Percentiles rank a stretch among this genome's conserved stretches.
Conservation (phyloP, 2,113 vertebrate species). For the Anhinga anhinga region DNA sequence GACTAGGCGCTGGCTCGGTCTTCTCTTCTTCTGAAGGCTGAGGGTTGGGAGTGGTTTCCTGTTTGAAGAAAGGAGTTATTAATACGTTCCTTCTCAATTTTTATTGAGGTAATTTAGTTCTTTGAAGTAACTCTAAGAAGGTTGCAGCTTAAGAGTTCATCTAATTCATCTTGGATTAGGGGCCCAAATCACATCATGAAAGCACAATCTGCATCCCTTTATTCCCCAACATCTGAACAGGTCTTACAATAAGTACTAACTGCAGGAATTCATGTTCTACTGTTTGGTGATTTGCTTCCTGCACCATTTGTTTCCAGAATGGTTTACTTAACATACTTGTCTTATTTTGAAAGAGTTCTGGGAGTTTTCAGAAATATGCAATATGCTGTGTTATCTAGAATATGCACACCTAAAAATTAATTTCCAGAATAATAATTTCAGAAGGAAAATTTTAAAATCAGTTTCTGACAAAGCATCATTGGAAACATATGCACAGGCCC, state of each 20-base stretch:
- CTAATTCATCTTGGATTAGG: background rate
- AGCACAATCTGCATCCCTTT: background rate
- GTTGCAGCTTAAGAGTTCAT: background rate
- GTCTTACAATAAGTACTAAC: background rate
- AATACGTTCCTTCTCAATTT: background rate
- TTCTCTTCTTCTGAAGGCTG: slow-evolving; percentile 86
- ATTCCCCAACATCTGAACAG: background rate
- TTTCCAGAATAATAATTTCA: background rate
- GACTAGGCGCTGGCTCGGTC: slow-evolving; percentile 74
- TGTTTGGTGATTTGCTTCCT: background rate
- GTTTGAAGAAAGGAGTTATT: slow-evolving; percentile 12
- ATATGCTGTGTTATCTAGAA: background rate
- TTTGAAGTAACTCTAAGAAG: background rate
- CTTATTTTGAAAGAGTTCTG: background rate
- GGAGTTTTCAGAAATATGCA: background rate
- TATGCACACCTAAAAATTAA: background rate
- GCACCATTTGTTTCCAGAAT: background rate
- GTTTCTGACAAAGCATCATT: background rate
- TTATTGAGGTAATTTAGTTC: background rate
- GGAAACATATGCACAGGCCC: background rate
- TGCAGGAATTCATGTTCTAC: background rate
- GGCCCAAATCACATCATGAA: background rate
- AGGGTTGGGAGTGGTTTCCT: slow-evolving; percentile 87
- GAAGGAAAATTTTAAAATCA: background rate
- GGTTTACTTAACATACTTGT: background rate